Percentiles rank a stretch among this genome's conserved stretches.
Conservation (phyloP, 2,888 invertebrate genomes). For the Clanis bilineata region DNA sequence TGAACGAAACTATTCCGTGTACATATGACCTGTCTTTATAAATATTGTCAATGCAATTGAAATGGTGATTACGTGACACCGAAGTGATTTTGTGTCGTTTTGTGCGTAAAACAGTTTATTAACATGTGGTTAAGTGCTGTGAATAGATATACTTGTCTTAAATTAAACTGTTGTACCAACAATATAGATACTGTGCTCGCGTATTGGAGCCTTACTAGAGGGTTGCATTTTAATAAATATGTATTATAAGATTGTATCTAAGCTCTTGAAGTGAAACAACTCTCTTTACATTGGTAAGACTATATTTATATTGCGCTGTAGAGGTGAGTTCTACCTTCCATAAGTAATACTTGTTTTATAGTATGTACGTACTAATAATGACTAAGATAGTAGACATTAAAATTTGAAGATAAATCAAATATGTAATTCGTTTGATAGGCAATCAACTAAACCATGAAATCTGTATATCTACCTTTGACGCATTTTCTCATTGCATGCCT, state of each 20-base stretch:
- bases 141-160: conserved; percentile 77
- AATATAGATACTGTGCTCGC: conserved; percentile 66
- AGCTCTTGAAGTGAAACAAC: conserved; percentile 76
- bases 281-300: conserved; percentile 79
- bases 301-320: conserved; percentile 79
- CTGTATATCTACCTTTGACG: conserved; percentile 50
- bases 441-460: conserved; percentile 71
- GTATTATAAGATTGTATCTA: conserved; percentile 76
- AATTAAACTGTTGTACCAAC: conserved; percentile 78
- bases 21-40: conserved; percentile 68
- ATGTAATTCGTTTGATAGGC: conserved; percentile 66
- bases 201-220: conserved; percentile 62
- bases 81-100: conserved; percentile 60
- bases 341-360: conserved; percentile 69
- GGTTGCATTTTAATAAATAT: conserved; percentile 78
- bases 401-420: conserved; percentile 65
- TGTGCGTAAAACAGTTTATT: conserved; percentile 74
- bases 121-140: conserved; percentile 81
- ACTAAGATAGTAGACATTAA: conserved; percentile 64
- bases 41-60: conserved; percentile 73
- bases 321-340: conserved; percentile 70
- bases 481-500: conserved; percentile 58
- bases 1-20: conserved; percentile 53
- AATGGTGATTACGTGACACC: conserved; percentile 65
- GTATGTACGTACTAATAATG: conserved; percentile 67